Percentiles rank a stretch among this genome's conserved stretches.
phyloP scores from a whole-genome alignment of 2,113 vertebrate genomes.

The Scalopus aquaticus region DNA sequence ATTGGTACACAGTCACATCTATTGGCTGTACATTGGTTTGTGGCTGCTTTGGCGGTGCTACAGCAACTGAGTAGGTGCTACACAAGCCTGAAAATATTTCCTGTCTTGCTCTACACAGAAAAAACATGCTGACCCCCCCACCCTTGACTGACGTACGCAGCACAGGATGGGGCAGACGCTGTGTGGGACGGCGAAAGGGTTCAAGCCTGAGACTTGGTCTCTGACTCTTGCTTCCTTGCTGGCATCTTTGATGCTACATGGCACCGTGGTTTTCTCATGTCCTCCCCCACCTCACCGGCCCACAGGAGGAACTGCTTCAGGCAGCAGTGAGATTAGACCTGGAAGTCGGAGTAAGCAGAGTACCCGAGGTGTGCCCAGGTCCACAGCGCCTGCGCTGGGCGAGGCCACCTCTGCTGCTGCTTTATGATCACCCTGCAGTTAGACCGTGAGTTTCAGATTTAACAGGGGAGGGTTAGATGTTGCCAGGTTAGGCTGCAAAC shows the following conservation, averaged over 20 bases:
- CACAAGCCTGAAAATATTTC: background rate
- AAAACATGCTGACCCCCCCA: background rate
- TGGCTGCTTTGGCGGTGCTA: background rate
- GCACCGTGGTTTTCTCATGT: background rate
- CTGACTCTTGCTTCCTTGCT: background rate
- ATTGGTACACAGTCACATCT: background rate
- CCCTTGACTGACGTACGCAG: background rate
- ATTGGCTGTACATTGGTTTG: background rate
- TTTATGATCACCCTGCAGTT: background rate
- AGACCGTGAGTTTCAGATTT: background rate
- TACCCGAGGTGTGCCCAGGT: background rate
- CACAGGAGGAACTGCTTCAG: background rate
- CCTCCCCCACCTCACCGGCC: rapidly evolving
- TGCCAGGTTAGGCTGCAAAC: background rate
- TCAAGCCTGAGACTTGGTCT: background rate
- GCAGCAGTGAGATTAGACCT: background rate
- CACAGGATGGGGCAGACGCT: too few species aligned
- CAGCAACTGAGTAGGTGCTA: background rate
- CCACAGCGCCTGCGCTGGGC: background rate
- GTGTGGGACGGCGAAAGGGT: too few species aligned
- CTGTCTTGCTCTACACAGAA: background rate
- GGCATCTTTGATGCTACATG: rapidly evolving
- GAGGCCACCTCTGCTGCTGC: too few species aligned
- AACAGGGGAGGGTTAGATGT: background rate
- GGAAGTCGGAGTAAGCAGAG: background rate